Evolutionary conservation across 2,113 vertebrate genomes (phyloP).

Genomic region (Sarotherodon lohbergeri): DNA sequence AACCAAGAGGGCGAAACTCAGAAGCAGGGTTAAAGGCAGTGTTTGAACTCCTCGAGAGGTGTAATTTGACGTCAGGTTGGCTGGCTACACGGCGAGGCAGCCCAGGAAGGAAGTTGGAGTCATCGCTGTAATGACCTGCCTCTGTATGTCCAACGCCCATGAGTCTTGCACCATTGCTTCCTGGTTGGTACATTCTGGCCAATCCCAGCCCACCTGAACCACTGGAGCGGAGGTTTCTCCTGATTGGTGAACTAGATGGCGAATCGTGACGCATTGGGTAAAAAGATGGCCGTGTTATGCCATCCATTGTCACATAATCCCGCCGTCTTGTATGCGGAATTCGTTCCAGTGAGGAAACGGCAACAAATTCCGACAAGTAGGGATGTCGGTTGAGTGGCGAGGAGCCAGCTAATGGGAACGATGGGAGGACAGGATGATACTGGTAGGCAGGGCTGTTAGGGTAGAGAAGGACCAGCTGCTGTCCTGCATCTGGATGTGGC

Average conservation of each 20-base stretch:
- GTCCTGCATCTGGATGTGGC: slow-evolving; percentile 53
- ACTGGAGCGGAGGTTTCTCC: slow-evolving; percentile 44
- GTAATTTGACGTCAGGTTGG: slow-evolving; percentile 87
- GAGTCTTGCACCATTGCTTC: slow-evolving; percentile 27
- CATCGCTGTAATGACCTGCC: slow-evolving; percentile 72
- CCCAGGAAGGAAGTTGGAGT: slow-evolving; percentile 75
- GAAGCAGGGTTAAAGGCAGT: slow-evolving; percentile 67
- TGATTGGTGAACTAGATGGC: slow-evolving; percentile 33
- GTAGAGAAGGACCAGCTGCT: slow-evolving; percentile 74
- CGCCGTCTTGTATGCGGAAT: slow-evolving; percentile 49
- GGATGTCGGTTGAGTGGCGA: slow-evolving; percentile 29
- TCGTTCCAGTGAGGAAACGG: slow-evolving; percentile 75
- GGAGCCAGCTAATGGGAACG: slow-evolving; percentile 56
- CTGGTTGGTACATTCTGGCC: slow-evolving; percentile 58
- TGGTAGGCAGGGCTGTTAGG: slow-evolving; percentile 66
- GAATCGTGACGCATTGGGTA: slow-evolving; percentile 17
- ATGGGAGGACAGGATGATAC: slow-evolving; percentile 77
- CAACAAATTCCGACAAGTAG: slow-evolving; percentile 62
- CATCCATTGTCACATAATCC: slow-evolving; percentile 38
- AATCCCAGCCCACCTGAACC: slow-evolving; percentile 51
- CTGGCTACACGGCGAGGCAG: slow-evolving; percentile 81
- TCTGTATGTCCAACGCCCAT: slow-evolving; percentile 24
- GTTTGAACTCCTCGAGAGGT: slow-evolving; percentile 51
- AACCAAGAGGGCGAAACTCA: slow-evolving; percentile 86
- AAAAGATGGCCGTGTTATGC: slow-evolving; percentile 23